Conservation (phyloP, 2,113 vertebrate genomes). For the Climacteris rufus region DNA sequence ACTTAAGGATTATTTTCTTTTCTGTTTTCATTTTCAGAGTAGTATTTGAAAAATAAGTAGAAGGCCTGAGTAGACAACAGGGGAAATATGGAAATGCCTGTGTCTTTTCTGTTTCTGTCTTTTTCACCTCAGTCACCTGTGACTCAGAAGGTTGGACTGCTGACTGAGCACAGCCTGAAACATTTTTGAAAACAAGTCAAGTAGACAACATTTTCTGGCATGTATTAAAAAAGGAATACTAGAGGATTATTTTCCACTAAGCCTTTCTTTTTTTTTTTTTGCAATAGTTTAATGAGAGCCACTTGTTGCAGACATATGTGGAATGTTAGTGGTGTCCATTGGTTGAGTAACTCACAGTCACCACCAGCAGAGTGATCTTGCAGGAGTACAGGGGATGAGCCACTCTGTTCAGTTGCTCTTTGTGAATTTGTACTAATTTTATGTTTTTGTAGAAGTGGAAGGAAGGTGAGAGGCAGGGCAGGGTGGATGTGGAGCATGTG, state of each 20-base stretch:
- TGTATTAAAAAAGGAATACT: not conserved
- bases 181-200: not conserved
- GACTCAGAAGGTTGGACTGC: not conserved
- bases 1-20: not conserved
- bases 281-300: not conserved
- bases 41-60: not conserved
- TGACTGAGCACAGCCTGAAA: not conserved
- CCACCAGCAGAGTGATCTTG: not conserved
- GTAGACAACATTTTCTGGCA: not conserved
- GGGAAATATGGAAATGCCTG: not conserved
- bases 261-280: not conserved
- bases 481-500: not conserved
- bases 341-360: not conserved
- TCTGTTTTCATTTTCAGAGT: not conserved
- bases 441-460: not conserved
- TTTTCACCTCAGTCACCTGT: not conserved
- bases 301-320: not conserved
- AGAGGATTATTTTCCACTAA: not conserved
- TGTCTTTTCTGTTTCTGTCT: not conserved
- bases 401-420: not conserved
- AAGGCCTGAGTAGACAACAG: not conserved
- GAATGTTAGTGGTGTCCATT: not conserved
- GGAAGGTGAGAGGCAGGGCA: not conserved
- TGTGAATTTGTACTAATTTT: not conserved
- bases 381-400: not conserved